Percentiles rank a stretch among this genome's conserved stretches.
Conservation (phyloP, 53 echinoderm and acorn worm genomes). For the Echinarachnius parma region DNA sequence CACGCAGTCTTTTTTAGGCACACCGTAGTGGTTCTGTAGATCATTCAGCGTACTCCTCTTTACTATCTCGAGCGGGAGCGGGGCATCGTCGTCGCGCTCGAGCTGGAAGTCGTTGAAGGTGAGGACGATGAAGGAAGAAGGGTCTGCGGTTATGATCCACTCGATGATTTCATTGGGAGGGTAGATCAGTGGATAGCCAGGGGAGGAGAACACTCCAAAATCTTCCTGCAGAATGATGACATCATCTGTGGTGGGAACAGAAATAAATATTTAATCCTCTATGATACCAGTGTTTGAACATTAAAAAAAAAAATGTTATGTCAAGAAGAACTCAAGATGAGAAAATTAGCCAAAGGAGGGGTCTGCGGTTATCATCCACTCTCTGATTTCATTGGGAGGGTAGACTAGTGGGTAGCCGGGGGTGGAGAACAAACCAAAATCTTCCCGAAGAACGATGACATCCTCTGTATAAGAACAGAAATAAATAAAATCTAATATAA, state of each 20-base stretch:
- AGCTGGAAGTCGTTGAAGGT: conserved; percentile 60
- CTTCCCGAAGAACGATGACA: no score
- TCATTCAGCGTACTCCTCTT: conserved; percentile 38
- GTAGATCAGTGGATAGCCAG: conserved; percentile 52
- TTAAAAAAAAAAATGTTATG: no score
- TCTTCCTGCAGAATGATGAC: conserved; percentile 26
- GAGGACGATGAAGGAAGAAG: conserved; percentile 44
- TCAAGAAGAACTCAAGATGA: no score
- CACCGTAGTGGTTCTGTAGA: conserved; percentile 44
- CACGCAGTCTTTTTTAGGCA: not conserved
- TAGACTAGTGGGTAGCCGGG: no score
- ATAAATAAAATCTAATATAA: no score
- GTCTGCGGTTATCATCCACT: conserved; percentile 48
- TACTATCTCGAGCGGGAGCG: conserved; percentile 23
- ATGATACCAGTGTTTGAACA: no score
- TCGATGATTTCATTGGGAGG: conserved; percentile 22
- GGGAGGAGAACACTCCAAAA: conserved; percentile 43
- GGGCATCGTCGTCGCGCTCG: conserved; percentile 52
- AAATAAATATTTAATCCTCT: no score
- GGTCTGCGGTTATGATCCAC: conserved; percentile 50
- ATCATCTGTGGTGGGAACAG: conserved; percentile 25
- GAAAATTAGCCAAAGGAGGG: no score
- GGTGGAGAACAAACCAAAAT: no score
- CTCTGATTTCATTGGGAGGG: conserved; percentile 2
- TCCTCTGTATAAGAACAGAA: no score